phyloP scores from a whole-genome alignment of 2,888 invertebrate species.

The Drosophila mettleri region DNA sequence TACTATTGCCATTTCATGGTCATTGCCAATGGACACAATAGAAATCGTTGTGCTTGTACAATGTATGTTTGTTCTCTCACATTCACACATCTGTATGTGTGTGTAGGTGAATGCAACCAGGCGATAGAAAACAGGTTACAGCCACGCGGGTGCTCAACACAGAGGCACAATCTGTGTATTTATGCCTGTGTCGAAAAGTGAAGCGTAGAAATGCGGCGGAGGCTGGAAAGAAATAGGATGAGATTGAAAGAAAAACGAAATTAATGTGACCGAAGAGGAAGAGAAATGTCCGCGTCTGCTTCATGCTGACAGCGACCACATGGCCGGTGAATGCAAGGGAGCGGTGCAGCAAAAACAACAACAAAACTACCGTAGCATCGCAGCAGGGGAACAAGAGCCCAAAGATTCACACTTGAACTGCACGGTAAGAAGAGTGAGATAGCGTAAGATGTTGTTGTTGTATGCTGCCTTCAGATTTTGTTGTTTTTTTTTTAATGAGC shows the following conservation, averaged over 20 bases:
- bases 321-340: slow-evolving; percentile 50
- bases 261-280: slow-evolving; percentile 35
- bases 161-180: slow-evolving; percentile 44
- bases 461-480: slow-evolving; percentile 12
- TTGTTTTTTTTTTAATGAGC: slow-evolving; percentile 32
- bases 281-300: slow-evolving; percentile 27
- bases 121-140: slow-evolving; percentile 72
- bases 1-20: slow-evolving; percentile 71
- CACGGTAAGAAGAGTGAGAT: slow-evolving; percentile 42
- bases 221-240: slow-evolving; percentile 56
- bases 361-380: slow-evolving; percentile 50
- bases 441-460: slow-evolving; percentile 21
- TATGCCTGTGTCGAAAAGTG: slow-evolving; percentile 53
- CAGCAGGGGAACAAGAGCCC: slow-evolving; percentile 65
- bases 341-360: slow-evolving; percentile 24
- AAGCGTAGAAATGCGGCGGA: slow-evolving; percentile 23
- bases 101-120: slow-evolving; percentile 46
- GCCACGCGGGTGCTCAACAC: slow-evolving; percentile 29
- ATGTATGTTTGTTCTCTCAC: slow-evolving; percentile 30
- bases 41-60: slow-evolving; percentile 42
- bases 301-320: slow-evolving; percentile 54
- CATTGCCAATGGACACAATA: slow-evolving; percentile 71
- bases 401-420: slow-evolving; percentile 24
- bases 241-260: slow-evolving; percentile 67
- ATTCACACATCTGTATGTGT: slow-evolving; percentile 16